Evolutionary conservation across 2,797 vertebrate species (phyloP).

Genomic region (Hemibagrus guttatus): DNA sequence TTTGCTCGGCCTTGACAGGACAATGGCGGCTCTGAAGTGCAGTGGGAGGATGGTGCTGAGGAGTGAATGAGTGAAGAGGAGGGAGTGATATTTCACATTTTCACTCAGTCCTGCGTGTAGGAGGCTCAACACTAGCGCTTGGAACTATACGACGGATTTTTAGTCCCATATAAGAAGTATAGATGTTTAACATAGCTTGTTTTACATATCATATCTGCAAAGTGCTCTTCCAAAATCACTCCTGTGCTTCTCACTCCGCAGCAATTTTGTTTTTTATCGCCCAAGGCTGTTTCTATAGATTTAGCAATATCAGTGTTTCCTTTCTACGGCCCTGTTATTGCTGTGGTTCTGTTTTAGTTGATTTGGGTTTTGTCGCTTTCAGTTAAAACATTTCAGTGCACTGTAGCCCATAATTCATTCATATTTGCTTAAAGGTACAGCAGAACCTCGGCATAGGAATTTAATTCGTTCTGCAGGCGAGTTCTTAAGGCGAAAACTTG

Average conservation of each 20-base stretch:
- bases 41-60: conserved; percentile 79
- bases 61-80: conserved; percentile 82
- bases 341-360: neutral
- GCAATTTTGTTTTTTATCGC: too few relatives aligned
- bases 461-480: too few relatives aligned
- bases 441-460: too few relatives aligned
- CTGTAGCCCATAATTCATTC: neutral
- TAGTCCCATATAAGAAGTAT: neutral
- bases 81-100: conserved; percentile 76
- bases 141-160: conserved; percentile 25
- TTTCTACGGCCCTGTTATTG: neutral
- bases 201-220: neutral
- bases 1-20: conserved; percentile 70
- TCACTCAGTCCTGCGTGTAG: conserved; percentile 66
- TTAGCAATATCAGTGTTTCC: neutral
- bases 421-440: neutral
- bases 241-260: too few relatives aligned
- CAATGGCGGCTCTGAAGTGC: conserved; percentile 73
- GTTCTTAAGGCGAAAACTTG: too few relatives aligned
- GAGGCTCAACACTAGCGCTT: conserved; percentile 63
- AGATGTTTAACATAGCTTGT: neutral
- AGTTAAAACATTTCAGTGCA: neutral
- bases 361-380: neutral
- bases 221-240: neutral
- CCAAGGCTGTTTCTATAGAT: neutral